These are phyloP conservation scores for Neopipo cinnamomea DNA, from an alignment of 2,113 vertebrate species.

Conservation along the genomic window DNA sequence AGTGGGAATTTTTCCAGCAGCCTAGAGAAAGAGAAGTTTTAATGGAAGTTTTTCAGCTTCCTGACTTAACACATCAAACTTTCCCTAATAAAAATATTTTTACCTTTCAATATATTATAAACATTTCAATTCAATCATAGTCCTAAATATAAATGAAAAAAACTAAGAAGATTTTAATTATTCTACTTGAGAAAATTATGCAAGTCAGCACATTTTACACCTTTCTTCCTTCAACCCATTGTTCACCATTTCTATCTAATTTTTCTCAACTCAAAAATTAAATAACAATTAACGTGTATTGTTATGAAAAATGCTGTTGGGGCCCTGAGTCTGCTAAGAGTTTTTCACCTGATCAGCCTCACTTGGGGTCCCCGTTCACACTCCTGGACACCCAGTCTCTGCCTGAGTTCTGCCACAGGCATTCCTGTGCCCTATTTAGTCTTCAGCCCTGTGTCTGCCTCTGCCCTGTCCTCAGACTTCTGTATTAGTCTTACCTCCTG, in stretches of 20 bases:
- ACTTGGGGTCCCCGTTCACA: background rate
- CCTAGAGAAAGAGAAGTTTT: background rate
- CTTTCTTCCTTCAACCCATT: background rate
- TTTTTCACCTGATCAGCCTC: background rate
- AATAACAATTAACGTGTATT: background rate
- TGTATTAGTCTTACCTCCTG: background rate
- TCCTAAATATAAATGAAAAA: background rate
- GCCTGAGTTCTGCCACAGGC: background rate
- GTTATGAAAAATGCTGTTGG: background rate
- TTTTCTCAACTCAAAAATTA: background rate
- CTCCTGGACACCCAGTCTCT: background rate
- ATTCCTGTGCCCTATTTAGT: background rate
- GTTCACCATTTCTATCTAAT: background rate
- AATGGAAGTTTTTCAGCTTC: background rate
- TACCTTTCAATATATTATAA: background rate
- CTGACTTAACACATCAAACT: background rate
- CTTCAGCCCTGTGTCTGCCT: background rate
- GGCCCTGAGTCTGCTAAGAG: too few species aligned
- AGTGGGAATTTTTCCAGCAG: slow-evolving; percentile 4
- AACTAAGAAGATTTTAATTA: background rate
- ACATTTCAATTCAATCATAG: background rate
- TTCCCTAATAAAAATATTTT: background rate
- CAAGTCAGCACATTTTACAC: background rate
- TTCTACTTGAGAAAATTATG: background rate
- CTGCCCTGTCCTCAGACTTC: background rate